Evolutionary conservation across 2,888 invertebrate genomes (phyloP).

Genomic region (Magallana nippona): DNA sequence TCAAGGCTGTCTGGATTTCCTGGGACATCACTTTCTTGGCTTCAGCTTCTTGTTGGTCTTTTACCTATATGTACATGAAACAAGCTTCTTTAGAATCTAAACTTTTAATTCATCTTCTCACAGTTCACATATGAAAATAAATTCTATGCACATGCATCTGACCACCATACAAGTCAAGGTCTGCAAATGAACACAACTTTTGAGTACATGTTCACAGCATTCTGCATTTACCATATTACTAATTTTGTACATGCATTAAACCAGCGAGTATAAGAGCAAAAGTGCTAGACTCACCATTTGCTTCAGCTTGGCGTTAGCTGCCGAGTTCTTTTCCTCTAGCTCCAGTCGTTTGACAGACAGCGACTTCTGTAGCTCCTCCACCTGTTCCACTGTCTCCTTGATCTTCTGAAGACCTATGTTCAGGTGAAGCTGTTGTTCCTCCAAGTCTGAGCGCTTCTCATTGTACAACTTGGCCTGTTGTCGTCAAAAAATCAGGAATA

Average conservation of each 20-base stretch:
- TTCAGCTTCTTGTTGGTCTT: constrained; percentile 99
- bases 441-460: constrained; percentile 98
- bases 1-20: constrained; percentile 93
- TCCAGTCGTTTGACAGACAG: constrained; percentile 93
- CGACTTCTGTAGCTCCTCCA: constrained; percentile 99
- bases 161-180: no score
- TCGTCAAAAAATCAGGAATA: neutral
- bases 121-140: no score
- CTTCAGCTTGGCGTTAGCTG: constrained; percentile 98
- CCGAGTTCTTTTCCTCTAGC: constrained; percentile 96
- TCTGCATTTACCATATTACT: neutral
- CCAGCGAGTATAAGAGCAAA: neutral
- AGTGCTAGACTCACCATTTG: constrained; percentile 90
- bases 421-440: constrained; percentile 98
- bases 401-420: constrained; percentile 99
- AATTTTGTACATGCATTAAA: neutral
- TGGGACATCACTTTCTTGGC: constrained; percentile 99
- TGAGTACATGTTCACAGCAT: no score
- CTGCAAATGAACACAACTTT: no score
- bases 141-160: no score
- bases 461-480: constrained; percentile 90
- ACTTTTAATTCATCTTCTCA: no score
- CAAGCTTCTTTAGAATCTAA: no score
- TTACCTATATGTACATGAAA: constrained; percentile 80
- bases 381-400: constrained; percentile 99